These are phyloP conservation scores for Nudaria mundana DNA, from an alignment of 2,888 invertebrate genomes.

Conservation along the genomic window DNA sequence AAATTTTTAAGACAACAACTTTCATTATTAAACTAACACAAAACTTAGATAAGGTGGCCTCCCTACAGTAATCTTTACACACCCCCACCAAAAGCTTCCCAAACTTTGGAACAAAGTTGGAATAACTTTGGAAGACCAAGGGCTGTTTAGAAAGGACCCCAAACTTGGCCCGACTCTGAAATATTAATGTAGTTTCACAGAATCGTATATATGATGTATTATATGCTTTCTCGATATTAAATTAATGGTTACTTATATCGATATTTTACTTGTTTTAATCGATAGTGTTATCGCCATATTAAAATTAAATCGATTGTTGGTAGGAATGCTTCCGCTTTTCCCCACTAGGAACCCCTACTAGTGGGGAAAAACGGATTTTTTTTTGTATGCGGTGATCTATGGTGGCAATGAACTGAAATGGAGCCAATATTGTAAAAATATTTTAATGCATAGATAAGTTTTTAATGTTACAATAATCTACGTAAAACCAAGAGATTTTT, in stretches of 20 bases:
- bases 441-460: too few species aligned
- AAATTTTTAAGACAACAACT: conserved; percentile 32
- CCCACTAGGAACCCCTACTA: too few species aligned
- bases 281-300: too few species aligned
- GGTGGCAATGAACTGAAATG: too few species aligned
- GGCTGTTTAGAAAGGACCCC: conserved; percentile 80
- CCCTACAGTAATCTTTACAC: conserved; percentile 72
- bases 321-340: too few species aligned
- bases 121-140: conserved; percentile 81
- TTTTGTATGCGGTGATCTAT: too few species aligned
- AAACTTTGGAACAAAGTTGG: conserved; percentile 69
- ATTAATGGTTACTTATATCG: conserved; percentile 44
- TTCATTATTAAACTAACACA: conserved; percentile 60
- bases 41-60: conserved; percentile 66
- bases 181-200: conserved; percentile 80
- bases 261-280: conserved; percentile 14
- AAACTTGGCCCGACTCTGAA: conserved; percentile 67
- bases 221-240: conserved; percentile 56
- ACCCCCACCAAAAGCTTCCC: conserved; percentile 60
- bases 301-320: too few species aligned
- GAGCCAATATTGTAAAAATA: too few species aligned
- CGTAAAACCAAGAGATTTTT: too few species aligned
- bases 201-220: conserved; percentile 73
- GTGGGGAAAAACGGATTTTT: too few species aligned
- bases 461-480: too few species aligned